These are phyloP conservation scores for Pardosa pseudoannulata DNA, from an alignment of 2,888 invertebrate species.

Conservation along the genomic window DNA sequence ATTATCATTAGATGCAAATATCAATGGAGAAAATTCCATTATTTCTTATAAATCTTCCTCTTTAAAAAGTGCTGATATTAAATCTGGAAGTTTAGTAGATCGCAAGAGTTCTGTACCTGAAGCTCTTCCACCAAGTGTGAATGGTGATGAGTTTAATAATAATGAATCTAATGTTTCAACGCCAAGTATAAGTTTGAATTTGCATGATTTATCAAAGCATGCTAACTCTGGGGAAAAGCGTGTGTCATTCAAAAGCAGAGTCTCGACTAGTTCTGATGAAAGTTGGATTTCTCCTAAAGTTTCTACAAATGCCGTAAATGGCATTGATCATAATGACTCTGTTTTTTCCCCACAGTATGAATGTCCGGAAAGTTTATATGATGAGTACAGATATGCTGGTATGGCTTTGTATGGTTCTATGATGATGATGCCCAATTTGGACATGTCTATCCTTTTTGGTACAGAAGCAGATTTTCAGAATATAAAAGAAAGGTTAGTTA, in stretches of 20 bases:
- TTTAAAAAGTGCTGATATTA: not conserved
- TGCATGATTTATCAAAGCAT: constrained; percentile 58
- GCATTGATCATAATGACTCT: constrained; percentile 23
- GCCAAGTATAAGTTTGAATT: constrained; percentile 57
- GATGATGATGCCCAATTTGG: constrained; percentile 69
- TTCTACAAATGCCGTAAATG: constrained; percentile 11
- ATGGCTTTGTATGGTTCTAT: constrained; percentile 64
- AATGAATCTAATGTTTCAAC: constrained; percentile 29
- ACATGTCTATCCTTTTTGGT: constrained; percentile 67
- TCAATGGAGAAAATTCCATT: constrained; percentile 30
- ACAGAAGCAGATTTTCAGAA: constrained; percentile 67
- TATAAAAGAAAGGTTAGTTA: constrained; percentile 67
- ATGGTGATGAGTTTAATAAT: constrained; percentile 50
- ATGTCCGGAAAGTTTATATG: constrained; percentile 58
- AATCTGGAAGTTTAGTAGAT: not conserved
- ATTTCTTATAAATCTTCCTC: not conserved
- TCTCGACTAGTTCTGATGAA: constrained; percentile 51
- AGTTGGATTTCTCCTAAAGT: constrained; percentile 28
- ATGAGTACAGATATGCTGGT: constrained; percentile 61
- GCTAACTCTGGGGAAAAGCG: constrained; percentile 46
- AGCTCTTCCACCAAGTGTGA: not conserved
- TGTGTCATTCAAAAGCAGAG: constrained; percentile 58
- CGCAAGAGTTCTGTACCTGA: not conserved
- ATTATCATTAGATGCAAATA: constrained; percentile 6
- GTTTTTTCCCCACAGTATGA: constrained; percentile 56